Evolutionary conservation across 1,140 invertebrate genomes (phyloP), one percentile per base, ranked within the genome.

Genomic region (Caerostris extrusa): DNA sequence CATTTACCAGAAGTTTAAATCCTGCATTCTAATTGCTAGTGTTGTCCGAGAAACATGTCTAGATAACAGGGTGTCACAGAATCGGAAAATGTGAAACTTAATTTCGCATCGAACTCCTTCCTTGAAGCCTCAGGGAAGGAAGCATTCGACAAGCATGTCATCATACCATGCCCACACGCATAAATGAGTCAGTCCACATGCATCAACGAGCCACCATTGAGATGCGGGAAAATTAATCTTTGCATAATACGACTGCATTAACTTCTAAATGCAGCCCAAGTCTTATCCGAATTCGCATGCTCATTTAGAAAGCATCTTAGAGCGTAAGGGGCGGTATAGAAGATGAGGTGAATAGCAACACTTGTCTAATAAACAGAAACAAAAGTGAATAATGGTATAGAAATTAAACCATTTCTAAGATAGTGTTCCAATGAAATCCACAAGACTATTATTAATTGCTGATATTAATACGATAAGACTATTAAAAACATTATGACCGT

Each of bases 171-270:
- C 14, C 14, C 71, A 14, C 57, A 58, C 55, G 14, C 82, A 19
- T 83, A 85, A 85, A 85, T 85, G 82, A 85, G 57, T 85, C 17
- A 5, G 55, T 34, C 57, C n/a, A 56, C 55, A 83, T 57, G 81
- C 81, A 19, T 17, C 81, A 83, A 19, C 81, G 56, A 4, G 7
- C 55, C 14, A 3, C 82, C 5, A 83, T n/a, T 14, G 55, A 57
- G 19, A 85, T 58, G 82, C 57, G 8, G 56, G 55, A 85, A 85
- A 85, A 85, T 85, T 85, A 85, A 85, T 85, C 82, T 19, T 58
- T 17, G 82, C 77, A 82, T 82, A 55, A 69, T 82, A 82, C 55
- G 50, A 82, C 77, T 82, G 77, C 17, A 85, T 85, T 85, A 19
- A 85, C 82, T 85, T 85, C 55, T 7, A 85, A 19, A 85, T 58